Evolutionary conservation across 2,113 vertebrate genomes (phyloP), one percentile per base, ranked within the genome.

Genomic region (Pterophyllum scalare): DNA sequence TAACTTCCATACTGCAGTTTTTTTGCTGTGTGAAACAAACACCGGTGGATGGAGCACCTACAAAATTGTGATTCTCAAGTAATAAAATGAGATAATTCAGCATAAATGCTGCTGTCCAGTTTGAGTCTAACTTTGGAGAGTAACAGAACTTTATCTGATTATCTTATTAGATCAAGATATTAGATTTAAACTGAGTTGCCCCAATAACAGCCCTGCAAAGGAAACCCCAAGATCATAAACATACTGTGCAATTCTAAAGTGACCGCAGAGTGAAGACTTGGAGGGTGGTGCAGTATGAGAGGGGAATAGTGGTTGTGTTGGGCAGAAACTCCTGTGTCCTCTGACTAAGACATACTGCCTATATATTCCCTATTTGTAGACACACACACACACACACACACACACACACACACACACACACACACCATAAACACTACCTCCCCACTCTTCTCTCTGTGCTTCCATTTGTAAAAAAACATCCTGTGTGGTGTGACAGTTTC

Each of bases 391-490:
- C 54, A 81, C 56, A 54, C 54, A 81, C 56, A 54, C 54, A 62
- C 59, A 56, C 31, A 60, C 19, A 62, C 52, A 62, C 59, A 56
- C 31, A 60, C 19, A 62, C 52, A 62, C 59, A 56, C 31, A 60
- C 19, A 81, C 56, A 54, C 54, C 1, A 10, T n/a, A 72, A 72
- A 15, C 46, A 56, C 59, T 4, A 22, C 40, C 79, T 60, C 8
- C 43, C 46, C 33, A 35, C 75, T 49, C 49, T 13, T 76, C 40
- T 74, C 59, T 38, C 54, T 83, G 80, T 78, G 84, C 78, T 38
- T 76, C 57, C 81, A 87, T 54, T 81, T 79, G 67, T 89, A 76
- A 76, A 76, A 87, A 22, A 40, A 28, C 70, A 64, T 82, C 67
- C 79, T 80, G 75, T 54, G 40, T 7, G 17, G 15, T 82, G 88